Conservation (phyloP, 2,888 invertebrate genomes). For the Nineta flava region DNA sequence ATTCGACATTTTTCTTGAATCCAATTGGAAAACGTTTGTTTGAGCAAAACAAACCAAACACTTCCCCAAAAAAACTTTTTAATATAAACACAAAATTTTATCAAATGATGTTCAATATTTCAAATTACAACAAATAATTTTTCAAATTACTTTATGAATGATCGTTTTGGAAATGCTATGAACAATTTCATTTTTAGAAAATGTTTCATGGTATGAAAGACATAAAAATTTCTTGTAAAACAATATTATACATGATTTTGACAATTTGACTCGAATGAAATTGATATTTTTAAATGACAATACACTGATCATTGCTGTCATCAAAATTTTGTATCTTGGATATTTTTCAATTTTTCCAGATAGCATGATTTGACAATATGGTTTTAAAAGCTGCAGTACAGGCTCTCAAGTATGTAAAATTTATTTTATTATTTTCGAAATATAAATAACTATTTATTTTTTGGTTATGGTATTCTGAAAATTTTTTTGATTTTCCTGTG, state of each 20-base stretch:
- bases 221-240: background rate
- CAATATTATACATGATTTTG: background rate
- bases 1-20: background rate
- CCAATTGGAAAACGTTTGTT: too few species aligned
- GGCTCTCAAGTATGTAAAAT: conserved; percentile 45
- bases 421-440: background rate
- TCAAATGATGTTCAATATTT: too few species aligned
- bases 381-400: conserved; percentile 61
- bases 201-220: background rate
- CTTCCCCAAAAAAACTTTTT: too few species aligned
- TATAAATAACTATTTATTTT: too few species aligned
- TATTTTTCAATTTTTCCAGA: background rate
- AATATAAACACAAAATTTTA: too few species aligned
- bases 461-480: background rate
- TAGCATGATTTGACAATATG: conserved; percentile 34
- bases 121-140: too few species aligned
- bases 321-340: background rate
- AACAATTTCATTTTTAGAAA: background rate
- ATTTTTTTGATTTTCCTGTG: conserved; percentile 2
- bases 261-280: background rate
- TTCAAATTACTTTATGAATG: too few species aligned
- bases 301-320: background rate
- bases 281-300: too few species aligned
- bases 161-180: too few species aligned
- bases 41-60: too few species aligned